phyloP scores from a whole-genome alignment of 2,888 invertebrate genomes.

The Oegoconia quadripuncta region DNA sequence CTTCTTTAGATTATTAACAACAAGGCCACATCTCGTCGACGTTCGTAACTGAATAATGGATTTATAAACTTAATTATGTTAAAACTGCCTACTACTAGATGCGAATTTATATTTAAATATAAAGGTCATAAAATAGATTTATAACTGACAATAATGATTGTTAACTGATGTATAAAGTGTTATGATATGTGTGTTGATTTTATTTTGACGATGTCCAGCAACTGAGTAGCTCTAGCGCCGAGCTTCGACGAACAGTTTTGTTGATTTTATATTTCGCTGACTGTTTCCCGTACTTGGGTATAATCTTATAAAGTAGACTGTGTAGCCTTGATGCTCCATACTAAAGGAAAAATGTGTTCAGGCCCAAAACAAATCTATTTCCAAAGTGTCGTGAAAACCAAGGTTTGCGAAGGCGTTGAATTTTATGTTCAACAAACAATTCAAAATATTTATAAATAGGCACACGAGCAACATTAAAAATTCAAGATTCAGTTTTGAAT shows the following conservation, averaged over 20 bases:
- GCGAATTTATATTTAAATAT: constrained; percentile 78
- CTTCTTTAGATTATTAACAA: not conserved
- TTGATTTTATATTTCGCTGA: too few relatives aligned
- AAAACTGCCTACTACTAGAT: constrained; percentile 76
- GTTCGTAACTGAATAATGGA: constrained; percentile 49
- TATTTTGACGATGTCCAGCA: constrained; percentile 59
- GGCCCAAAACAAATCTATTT: too few relatives aligned
- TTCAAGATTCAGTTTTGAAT: too few relatives aligned
- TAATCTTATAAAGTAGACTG: too few relatives aligned
- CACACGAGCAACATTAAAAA: too few relatives aligned
- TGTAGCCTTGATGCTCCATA: too few relatives aligned
- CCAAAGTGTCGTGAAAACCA: too few relatives aligned
- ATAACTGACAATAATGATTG: constrained; percentile 80
- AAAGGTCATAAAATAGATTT: constrained; percentile 75
- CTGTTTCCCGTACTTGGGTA: too few relatives aligned
- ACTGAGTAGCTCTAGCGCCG: constrained; percentile 59
- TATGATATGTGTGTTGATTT: constrained; percentile 67
- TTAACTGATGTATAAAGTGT: constrained; percentile 78
- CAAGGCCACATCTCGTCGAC: constrained; percentile 45
- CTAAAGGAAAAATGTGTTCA: too few relatives aligned
- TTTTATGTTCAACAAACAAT: too few relatives aligned
- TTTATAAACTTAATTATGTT: constrained; percentile 65
- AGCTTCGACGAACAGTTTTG: constrained; percentile 23
- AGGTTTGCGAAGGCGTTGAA: too few relatives aligned
- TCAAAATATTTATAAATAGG: too few relatives aligned